A percentile compares a stretch with the other conserved stretches of the same genome.
Evolutionary conservation across 2,888 invertebrate species (phyloP).

Genomic region (Hartigia nigra): DNA sequence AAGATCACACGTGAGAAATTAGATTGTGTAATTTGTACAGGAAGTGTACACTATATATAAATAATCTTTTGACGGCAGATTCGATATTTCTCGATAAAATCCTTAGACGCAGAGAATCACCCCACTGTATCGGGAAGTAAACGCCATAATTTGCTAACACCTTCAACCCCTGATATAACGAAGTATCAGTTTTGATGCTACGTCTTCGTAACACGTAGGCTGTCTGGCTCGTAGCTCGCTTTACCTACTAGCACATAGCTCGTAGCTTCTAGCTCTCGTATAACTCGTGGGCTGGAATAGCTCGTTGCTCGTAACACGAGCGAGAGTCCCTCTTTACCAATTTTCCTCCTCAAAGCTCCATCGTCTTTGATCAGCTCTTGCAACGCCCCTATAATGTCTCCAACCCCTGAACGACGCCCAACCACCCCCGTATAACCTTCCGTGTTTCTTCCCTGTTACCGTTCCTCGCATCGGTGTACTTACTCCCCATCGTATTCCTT

Average conservation of each 20-base stretch:
- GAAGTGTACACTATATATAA: neutral
- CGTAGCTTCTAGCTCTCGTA: slow-evolving; percentile 13
- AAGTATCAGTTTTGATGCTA: slow-evolving; percentile 59
- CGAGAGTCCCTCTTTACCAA: slow-evolving; percentile 59
- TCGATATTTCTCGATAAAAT: neutral
- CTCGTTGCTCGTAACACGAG: slow-evolving; percentile 39
- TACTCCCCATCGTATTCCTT: neutral
- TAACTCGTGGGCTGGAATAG: slow-evolving; percentile 11
- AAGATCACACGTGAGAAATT: neutral
- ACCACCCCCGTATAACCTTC: slow-evolving; percentile 21
- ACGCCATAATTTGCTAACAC: slow-evolving; percentile 58
- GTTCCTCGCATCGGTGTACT: neutral
- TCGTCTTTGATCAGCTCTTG: slow-evolving; percentile 64
- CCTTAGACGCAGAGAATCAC: neutral
- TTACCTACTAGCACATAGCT: slow-evolving; percentile 2
- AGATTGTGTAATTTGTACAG: neutral
- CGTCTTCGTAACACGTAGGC: slow-evolving; percentile 13
- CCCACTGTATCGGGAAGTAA: slow-evolving; percentile 20
- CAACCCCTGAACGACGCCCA: slow-evolving; percentile 25
- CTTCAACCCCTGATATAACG: slow-evolving; percentile 59
- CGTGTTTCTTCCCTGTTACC: slow-evolving; percentile 29
- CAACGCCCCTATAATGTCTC: slow-evolving; percentile 58
- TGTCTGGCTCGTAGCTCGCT: slow-evolving; percentile 25
- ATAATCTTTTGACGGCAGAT: neutral
- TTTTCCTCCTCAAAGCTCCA: slow-evolving; percentile 63